These are phyloP conservation scores for Vanessa atalanta DNA, from an alignment of 1,140 invertebrate genomes.

Conservation along the genomic window DNA sequence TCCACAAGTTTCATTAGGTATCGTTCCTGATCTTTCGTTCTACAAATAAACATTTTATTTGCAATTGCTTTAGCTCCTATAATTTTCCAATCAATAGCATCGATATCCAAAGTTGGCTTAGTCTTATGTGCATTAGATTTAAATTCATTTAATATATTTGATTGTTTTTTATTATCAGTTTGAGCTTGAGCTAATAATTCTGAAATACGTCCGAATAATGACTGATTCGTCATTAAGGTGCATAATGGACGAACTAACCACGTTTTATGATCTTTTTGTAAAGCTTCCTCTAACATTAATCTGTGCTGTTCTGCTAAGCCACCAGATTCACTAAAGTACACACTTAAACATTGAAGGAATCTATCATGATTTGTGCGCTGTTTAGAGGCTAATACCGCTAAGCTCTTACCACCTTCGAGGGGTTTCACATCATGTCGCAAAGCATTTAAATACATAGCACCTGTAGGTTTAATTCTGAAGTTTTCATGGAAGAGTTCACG, in stretches of 20 bases:
- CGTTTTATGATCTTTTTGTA: conserved; percentile 25
- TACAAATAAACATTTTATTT: conserved; percentile 48
- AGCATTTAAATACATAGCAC: conserved; percentile 53
- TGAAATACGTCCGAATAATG: conserved; percentile 16
- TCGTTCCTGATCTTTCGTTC: conserved; percentile 38
- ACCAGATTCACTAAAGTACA: conserved; percentile 53
- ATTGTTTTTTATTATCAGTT: conserved; percentile 22
- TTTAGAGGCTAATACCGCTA: conserved; percentile 30
- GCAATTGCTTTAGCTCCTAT: conserved; percentile 54
- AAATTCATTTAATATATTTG: conserved; percentile 40
- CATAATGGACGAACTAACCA: conserved; percentile 42
- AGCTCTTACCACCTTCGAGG: conserved; percentile 37
- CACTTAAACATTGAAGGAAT: conserved; percentile 47
- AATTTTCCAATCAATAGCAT: conserved; percentile 41
- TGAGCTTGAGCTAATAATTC: conserved; percentile 20
- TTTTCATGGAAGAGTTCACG: conserved; percentile 49
- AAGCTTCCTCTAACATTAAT: conserved; percentile 29
- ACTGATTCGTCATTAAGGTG: conserved; percentile 26
- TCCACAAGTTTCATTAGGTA: conserved; percentile 42
- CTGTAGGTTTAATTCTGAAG: conserved; percentile 42
- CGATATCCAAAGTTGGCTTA: conserved; percentile 47
- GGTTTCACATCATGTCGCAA: conserved; percentile 45
- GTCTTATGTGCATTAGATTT: conserved; percentile 48
- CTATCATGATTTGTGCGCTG: conserved; percentile 43
- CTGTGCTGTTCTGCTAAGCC: conserved; percentile 50